A percentile compares a stretch with the other conserved stretches of the same genome.
Conservation (phyloP, 2,888 invertebrate genomes). For the Scaptodrosophila latifasciaeformis region DNA sequence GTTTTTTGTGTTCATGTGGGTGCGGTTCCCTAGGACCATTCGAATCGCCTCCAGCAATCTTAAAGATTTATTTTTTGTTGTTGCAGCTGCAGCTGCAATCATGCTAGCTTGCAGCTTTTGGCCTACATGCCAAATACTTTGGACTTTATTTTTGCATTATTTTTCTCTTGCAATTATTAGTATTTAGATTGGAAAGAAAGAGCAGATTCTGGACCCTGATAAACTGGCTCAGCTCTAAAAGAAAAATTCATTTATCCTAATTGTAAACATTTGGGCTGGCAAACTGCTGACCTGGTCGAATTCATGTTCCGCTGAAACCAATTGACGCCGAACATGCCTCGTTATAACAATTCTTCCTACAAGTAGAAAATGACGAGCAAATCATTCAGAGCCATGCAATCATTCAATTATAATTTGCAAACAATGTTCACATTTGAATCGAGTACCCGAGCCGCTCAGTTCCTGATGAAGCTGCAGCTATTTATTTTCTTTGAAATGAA, state of each 20-base stretch:
- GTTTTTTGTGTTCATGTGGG: no score
- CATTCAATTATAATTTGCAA: conserved; percentile 63
- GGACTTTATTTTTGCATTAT: conserved; percentile 31
- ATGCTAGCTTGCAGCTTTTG: not conserved
- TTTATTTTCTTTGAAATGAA: no score
- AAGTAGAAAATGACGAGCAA: conserved; percentile 57
- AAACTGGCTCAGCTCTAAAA: conserved; percentile 18
- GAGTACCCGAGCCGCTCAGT: conserved; percentile 19
- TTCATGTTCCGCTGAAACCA: conserved; percentile 31
- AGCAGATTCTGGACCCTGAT: conserved; percentile 30
- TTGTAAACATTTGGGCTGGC: not conserved
- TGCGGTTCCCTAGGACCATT: no score
- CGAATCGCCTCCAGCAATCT: no score
- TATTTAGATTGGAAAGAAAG: conserved; percentile 42
- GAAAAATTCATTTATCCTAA: not conserved
- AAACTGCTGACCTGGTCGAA: not conserved
- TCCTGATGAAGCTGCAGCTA: no score
- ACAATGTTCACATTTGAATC: conserved; percentile 15
- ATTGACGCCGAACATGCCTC: conserved; percentile 39
- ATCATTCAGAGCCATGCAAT: conserved; percentile 59
- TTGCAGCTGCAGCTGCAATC: conserved; percentile 4
- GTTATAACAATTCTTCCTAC: conserved; percentile 31
- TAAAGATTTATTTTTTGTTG: conserved; percentile 28
- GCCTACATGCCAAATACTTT: conserved; percentile 37
- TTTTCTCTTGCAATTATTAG: conserved; percentile 8